Evolutionary conservation across 2,113 vertebrate species (phyloP), one percentile per base, ranked within the genome.

Genomic region (Psilopogon haemacephalus): DNA sequence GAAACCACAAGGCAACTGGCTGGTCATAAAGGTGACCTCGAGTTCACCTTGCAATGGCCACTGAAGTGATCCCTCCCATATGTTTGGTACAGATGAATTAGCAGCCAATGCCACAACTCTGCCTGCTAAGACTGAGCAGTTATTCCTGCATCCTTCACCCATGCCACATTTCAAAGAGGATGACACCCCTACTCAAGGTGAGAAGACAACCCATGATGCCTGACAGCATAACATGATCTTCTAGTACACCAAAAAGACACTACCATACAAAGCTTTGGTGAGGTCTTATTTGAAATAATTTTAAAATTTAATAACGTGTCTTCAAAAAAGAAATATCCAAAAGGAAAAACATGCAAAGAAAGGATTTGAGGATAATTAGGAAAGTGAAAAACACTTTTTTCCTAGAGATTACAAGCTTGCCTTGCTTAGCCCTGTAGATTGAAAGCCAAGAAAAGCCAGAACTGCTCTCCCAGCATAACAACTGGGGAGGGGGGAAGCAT

Each of bases 1-100:
- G 30, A 81, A 92, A 72, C 19, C 11, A 52, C 21, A 1, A 72
- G 12, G 18, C 5, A 1, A 80, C 37, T n/a, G 19, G 13, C 23
- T 72, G 50, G 33, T 59, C 50, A 67, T 14, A 72, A 79, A 69
- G 14, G 38, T 14, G 44, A 67, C 13, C 35, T 69, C 44, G 30
- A 84, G 6, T 20, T 58, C 89, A 73, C 16, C 20, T 76, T 65
- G 38, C 0, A 7, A 56, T 12, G 78, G 16, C 20, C 55, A 75
- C 8, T n/a, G 35, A 0, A 0, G 14, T 28, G 62, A 91, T 48
- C 1, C 2, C 5, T 28, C 9, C 11, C 21, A 5, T 15, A 26
- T 21, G 82, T 84, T 50, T 78, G 38, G 54, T n/a, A 63, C 3
- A 86, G 59, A 80, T 20, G 13, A 90, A 40, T 60, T 78, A 73